Base-by-base conservation (phyloP, 1,140 invertebrate species). In the Macrobrachium nipponense region DNA sequence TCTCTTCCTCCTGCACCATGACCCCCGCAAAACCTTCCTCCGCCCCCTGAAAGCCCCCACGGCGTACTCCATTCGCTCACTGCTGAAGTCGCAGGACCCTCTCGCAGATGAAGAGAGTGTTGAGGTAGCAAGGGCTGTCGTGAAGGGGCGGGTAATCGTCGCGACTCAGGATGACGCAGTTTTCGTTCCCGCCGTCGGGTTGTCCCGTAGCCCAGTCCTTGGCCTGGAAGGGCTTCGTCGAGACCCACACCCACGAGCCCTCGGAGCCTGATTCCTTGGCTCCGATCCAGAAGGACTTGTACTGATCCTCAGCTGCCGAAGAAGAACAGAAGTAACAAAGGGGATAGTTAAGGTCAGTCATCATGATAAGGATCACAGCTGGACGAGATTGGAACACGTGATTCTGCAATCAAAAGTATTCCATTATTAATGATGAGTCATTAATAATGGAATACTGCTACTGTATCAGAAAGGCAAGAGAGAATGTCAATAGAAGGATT, bases 41-140 rank as follows among this genome's bases (percentile, higher is more conserved):
- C 64, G 0, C 4, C 7, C 18, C 18, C 7, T n/a, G 8, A 36
- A 36, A 36, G 7, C 23, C 23, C 4, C 4, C 8, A 11, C 20
- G 8, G 0, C 51, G 0, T 12, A 8, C 51, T 51, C 51, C 12
- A 8, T 51, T 12, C 51, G 3, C 12, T 27, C 58, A 43, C 18
- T 79, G n/a, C 12, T 15, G 20, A 62, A 5, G 23, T n/a, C 5
- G 60, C 36, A n/a, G 12, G 12, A 11, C 15, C 23, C 62, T 43
- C 36, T 85, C 75, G 68, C 83, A 86, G 83, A 86, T 86, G 77
- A 86, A 86, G 66, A 58, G 70, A 14, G 83, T 75, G 27, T 79
- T 62, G 44, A 68, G 72, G 36, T 79, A 75, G 83, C 83, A 86
- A 18, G 83, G 83, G 23, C 77, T 80, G 77, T 86, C 83, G 59